Conservation (phyloP, 2,888 invertebrate species). For the Heliconius erato region DNA sequence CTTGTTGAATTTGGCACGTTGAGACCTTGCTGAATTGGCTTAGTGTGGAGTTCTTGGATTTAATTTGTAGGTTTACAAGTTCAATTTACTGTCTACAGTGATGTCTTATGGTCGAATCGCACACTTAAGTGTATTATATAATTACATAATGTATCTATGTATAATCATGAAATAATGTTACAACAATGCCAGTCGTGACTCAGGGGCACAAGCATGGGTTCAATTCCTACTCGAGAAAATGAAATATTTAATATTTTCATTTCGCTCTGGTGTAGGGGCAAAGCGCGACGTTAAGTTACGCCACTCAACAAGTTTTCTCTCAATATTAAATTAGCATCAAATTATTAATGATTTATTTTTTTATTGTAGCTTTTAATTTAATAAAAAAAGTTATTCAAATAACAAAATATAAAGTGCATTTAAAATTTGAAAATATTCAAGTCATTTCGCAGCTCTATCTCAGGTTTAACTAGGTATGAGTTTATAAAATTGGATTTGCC, state of each 20-base stretch:
- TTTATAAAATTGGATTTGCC: slow-evolving; percentile 45
- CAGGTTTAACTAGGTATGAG: slow-evolving; percentile 39
- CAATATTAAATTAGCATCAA: not conserved
- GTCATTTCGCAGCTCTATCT: slow-evolving; percentile 34
- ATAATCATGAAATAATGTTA: too few species aligned
- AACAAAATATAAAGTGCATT: not conserved
- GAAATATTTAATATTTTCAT: too few species aligned
- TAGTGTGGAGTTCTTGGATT: not conserved
- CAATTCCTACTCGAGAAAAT: too few species aligned
- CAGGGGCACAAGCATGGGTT: too few species aligned
- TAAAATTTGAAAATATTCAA: slow-evolving; percentile 16
- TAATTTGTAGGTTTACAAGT: slow-evolving; percentile 2
- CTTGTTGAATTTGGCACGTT: slow-evolving; percentile 27
- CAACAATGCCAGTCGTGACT: too few species aligned
- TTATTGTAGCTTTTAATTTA: not conserved
- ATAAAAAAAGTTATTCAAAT: not conserved
- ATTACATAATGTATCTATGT: too few species aligned
- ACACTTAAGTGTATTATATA: not conserved
- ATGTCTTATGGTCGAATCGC: not conserved
- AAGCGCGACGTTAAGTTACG: too few species aligned
- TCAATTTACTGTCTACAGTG: not conserved
- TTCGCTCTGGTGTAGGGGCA: too few species aligned
- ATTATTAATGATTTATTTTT: not conserved
- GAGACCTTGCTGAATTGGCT: slow-evolving; percentile 5
- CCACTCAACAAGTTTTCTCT: too few species aligned